A percentile compares a stretch with the other conserved stretches of the same genome.
phyloP scores from a whole-genome alignment of 1,140 invertebrate species.

The Vanessa atalanta region DNA sequence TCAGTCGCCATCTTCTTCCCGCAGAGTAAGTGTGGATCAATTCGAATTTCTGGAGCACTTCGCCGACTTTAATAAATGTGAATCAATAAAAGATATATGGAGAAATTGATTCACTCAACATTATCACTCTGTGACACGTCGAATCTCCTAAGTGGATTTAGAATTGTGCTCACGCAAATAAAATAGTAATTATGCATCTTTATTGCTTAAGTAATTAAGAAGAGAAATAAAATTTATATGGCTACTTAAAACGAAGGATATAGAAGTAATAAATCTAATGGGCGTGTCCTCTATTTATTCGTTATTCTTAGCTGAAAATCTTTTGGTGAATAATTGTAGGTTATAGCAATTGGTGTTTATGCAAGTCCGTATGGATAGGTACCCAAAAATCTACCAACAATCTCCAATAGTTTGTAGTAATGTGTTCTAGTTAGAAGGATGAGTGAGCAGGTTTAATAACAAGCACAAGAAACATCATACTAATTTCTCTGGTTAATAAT shows the following conservation, averaged over 20 bases:
- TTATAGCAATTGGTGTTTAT: too few species aligned
- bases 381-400: too few species aligned
- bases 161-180: neutral
- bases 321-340: neutral
- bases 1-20: too few species aligned
- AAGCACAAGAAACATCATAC: too few species aligned
- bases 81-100: neutral
- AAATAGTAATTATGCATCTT: slow-evolving; percentile 4
- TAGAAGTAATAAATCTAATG: slow-evolving; percentile 10
- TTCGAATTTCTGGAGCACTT: too few species aligned
- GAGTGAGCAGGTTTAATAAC: too few species aligned
- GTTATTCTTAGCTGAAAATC: neutral
- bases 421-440: too few species aligned
- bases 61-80: neutral
- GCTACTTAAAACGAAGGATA: slow-evolving; percentile 23
- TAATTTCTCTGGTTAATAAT: too few species aligned
- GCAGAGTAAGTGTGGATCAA: too few species aligned
- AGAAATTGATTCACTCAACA: slow-evolving; percentile 4
- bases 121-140: neutral
- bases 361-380: too few species aligned
- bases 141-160: neutral
- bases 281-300: slow-evolving; percentile 5
- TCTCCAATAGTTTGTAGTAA: too few species aligned
- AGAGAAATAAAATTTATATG: slow-evolving; percentile 19
- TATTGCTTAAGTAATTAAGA: slow-evolving; percentile 17